These are phyloP conservation scores for Centropus unirufus DNA, from an alignment of 2,113 vertebrate species.

Conservation along the genomic window DNA sequence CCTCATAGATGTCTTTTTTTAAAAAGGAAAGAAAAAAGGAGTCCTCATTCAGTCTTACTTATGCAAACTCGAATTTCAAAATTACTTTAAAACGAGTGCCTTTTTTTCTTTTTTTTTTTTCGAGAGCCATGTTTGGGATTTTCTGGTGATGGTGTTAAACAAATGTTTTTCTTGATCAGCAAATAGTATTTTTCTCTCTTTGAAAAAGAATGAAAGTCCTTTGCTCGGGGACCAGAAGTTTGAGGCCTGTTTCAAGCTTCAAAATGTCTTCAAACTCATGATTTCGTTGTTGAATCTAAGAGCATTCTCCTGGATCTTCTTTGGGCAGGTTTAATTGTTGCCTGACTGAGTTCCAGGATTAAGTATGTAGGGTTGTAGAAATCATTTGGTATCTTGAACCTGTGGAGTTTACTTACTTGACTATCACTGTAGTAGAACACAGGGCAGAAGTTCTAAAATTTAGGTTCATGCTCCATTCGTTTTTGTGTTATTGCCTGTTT, in stretches of 20 bases:
- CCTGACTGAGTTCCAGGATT: conserved; percentile 7
- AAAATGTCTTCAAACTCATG: not conserved
- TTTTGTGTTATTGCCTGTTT: conserved; percentile 37
- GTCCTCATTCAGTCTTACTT: not conserved
- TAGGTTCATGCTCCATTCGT: conserved; percentile 57
- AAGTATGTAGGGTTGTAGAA: not conserved
- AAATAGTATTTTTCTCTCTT: not conserved
- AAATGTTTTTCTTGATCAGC: not conserved
- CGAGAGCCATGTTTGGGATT: fast-evolving
- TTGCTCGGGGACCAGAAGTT: not conserved
- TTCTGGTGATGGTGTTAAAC: not conserved
- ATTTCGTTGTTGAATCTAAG: not conserved
- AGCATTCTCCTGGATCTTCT: not conserved
- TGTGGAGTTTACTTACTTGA: conserved; percentile 36
- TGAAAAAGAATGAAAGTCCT: not conserved
- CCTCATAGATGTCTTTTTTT: not conserved
- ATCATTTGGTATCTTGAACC: conserved; percentile 35
- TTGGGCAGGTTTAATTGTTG: conserved; percentile 4
- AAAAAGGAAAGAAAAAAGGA: not conserved
- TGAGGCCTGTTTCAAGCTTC: not conserved
- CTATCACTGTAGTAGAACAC: not conserved
- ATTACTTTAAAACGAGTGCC: not conserved
- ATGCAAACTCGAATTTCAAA: not conserved
- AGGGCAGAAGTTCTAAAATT: conserved; percentile 30
- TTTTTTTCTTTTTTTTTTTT: not conserved